Conservation (phyloP, 2,797 vertebrate genomes). For the Microctenopoma lineatum region DNA sequence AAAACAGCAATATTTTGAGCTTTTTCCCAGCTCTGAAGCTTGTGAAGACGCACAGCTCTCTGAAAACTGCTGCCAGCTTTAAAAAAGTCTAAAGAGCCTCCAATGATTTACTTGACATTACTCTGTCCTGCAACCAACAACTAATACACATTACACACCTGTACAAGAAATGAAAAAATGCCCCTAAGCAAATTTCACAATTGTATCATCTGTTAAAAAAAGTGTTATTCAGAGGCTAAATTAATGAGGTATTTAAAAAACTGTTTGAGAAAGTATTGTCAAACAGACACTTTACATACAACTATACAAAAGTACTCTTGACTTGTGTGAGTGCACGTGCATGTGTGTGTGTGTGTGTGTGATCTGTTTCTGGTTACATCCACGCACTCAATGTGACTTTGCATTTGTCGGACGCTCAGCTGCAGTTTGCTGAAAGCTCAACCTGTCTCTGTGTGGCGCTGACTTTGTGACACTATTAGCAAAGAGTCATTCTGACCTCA, state of each 20-base stretch:
- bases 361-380: neutral
- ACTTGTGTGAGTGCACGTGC: neutral
- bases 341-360: neutral
- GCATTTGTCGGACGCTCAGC: constrained; percentile 3
- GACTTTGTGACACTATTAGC: constrained; percentile 34
- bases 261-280: too few relatives aligned
- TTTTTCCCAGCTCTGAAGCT: neutral
- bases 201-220: neutral
- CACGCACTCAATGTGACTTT: constrained; percentile 38
- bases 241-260: neutral
- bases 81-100: neutral
- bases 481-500: constrained; percentile 30
- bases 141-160: neutral
- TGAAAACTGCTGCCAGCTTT: neutral
- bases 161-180: neutral
- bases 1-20: neutral
- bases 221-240: neutral
- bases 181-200: neutral
- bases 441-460: neutral
- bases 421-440: constrained; percentile 38
- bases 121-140: neutral
- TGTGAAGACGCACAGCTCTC: neutral
- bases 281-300: neutral
- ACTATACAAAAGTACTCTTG: neutral
- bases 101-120: neutral